Evolutionary conservation across 2,888 invertebrate genomes (phyloP).

Genomic region (Polydrusus pterygomalis): DNA sequence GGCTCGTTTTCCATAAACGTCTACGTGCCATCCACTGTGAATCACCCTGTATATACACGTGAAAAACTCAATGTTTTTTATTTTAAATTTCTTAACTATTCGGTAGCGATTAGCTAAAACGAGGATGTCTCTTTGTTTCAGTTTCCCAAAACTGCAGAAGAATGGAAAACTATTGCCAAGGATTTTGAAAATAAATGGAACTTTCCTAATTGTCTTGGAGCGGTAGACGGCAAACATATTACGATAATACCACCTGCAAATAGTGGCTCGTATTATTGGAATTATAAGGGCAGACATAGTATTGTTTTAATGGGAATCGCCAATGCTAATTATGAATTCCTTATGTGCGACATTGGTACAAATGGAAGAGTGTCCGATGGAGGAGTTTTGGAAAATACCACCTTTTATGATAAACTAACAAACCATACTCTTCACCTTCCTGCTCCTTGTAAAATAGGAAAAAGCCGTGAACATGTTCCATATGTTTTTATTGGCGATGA

Average conservation of each 20-base stretch:
- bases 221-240: constrained; percentile 10
- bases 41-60: too few relatives aligned
- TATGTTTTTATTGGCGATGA: neutral
- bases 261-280: constrained; percentile 20
- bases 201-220: neutral
- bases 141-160: constrained; percentile 27
- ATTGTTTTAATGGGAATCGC: constrained; percentile 14
- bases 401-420: too few relatives aligned
- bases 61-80: too few relatives aligned
- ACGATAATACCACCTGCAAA: constrained; percentile 10
- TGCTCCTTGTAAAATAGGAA: neutral
- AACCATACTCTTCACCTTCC: neutral
- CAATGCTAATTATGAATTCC: neutral
- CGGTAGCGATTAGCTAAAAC: too few relatives aligned
- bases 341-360: neutral
- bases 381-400: neutral
- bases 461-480: neutral
- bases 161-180: constrained; percentile 15
- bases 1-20: too few relatives aligned
- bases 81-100: too few relatives aligned
- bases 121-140: constrained; percentile 7
- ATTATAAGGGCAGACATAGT: constrained; percentile 8
- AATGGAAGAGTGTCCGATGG: neutral
- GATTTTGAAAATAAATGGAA: constrained; percentile 15
- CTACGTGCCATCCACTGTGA: too few relatives aligned